Base-by-base conservation (phyloP, 2,113 vertebrate species). In the Salminus brasiliensis region DNA sequence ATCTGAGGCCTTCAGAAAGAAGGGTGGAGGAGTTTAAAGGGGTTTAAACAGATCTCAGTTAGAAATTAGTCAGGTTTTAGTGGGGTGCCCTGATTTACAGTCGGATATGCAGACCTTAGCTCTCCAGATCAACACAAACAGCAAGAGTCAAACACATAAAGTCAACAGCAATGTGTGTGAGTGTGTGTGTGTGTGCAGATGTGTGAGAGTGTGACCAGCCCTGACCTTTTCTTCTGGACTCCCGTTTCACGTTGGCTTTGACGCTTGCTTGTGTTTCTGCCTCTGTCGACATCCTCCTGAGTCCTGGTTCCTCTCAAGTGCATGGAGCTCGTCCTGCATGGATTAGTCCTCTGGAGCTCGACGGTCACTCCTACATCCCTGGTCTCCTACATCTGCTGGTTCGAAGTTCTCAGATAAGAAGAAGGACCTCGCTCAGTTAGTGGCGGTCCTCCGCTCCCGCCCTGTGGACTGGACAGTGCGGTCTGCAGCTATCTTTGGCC, bases 231-330 rank as follows among this genome's bases (percentile, higher is more conserved):
- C 96, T 98, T 94, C 94, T 97, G 90, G 96, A 96, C 92, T 98
- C 97, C 95, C 92, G 96, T 92, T 95, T 96, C 93, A 96, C 91
- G 94, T 93, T 96, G 97, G 96, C 95, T 96, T 97, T 98, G 92
- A 97, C 95, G 95, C 96, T 96, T 90, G 95, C 93, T 95, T 98
- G 97, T 93, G 96, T 94, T 95, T 99, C 97, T 94, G 97, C 95
- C 96, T 98, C 97, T 93, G 97, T 96, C 86, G 92, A 93, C 92
- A 93, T 93, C 89, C 90, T 93, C 90, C 91, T 96, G 95, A 94
- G 94, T 97, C 94, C 95, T 94, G 53, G 21, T 41, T 68, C 72
- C 45, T 75, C 72, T 83, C 88, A 11, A 84, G 80, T 86, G 87
- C 88, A 85, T 90, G 68, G 70, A 72, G 77, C 59, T 76, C 52